These are phyloP conservation scores for Danio tinwini DNA, from an alignment of 2,797 vertebrate genomes.

Conservation along the genomic window DNA sequence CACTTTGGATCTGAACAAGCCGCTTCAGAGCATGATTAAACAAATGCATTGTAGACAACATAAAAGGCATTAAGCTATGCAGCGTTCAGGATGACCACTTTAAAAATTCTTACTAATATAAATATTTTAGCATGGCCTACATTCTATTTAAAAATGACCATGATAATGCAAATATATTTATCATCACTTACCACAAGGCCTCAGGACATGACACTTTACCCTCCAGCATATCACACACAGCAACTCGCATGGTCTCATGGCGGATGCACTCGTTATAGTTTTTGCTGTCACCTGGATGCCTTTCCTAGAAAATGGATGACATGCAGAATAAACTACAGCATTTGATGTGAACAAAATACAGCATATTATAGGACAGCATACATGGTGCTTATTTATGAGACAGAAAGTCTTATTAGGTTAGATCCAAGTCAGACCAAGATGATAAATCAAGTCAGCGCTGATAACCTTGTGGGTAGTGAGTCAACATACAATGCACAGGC, in stretches of 20 bases:
- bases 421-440: too few relatives aligned
- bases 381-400: too few relatives aligned
- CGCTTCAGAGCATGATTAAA: too few relatives aligned
- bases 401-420: too few relatives aligned
- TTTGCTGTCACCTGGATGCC: constrained; percentile 97
- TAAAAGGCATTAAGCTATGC: too few relatives aligned
- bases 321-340: neutral
- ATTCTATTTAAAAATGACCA: neutral
- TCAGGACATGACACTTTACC: constrained; percentile 94
- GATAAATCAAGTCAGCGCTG: too few relatives aligned
- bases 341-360: neutral
- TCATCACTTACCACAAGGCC: constrained; percentile 84
- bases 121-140: neutral
- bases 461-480: too few relatives aligned
- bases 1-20: too few relatives aligned
- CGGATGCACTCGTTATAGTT: constrained; percentile 99
- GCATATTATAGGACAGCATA: neutral
- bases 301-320: constrained; percentile 79
- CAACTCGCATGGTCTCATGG: constrained; percentile 95
- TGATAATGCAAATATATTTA: neutral
- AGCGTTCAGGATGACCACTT: too few relatives aligned
- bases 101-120: too few relatives aligned
- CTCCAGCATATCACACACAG: constrained; percentile 98
- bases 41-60: too few relatives aligned
- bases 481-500: too few relatives aligned